Evolutionary conservation across 2,888 invertebrate species (phyloP).

Genomic region (Dione vanillae): DNA sequence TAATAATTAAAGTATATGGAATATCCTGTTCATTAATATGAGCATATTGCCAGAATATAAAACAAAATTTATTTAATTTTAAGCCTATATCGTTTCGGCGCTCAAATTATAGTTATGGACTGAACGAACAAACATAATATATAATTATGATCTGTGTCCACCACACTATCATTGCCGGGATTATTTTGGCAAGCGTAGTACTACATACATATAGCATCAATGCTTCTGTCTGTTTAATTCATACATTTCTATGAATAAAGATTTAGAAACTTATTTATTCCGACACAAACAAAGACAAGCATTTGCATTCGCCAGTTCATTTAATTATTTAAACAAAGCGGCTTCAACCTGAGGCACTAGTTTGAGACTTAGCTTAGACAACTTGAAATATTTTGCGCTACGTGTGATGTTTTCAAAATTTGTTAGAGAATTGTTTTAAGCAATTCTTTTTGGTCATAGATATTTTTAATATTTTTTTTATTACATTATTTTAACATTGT

Average conservation of each 20-base stretch:
- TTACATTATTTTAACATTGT: too few relatives aligned
- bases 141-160: conserved; percentile 28
- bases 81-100: conserved; percentile 15
- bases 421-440: neutral
- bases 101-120: conserved; percentile 23
- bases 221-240: conserved; percentile 9
- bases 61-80: conserved; percentile 20
- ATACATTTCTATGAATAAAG: conserved; percentile 15
- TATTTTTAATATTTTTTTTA: too few relatives aligned
- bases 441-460: neutral
- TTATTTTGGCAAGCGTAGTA: conserved; percentile 21
- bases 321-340: conserved; percentile 27
- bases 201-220: conserved; percentile 31
- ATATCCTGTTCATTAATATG: neutral
- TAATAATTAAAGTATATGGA: neutral
- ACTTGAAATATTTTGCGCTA: conserved; percentile 4
- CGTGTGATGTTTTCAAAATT: neutral
- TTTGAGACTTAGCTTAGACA: conserved; percentile 21
- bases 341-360: conserved; percentile 19
- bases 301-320: conserved; percentile 28
- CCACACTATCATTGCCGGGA: conserved; percentile 26
- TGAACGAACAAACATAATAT: conserved; percentile 23
- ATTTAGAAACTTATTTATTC: conserved; percentile 16
- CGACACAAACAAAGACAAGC: conserved; percentile 16
- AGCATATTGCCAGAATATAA: neutral